phyloP scores from a whole-genome alignment of 1,140 invertebrate species.

The Bicyclus anynana region DNA sequence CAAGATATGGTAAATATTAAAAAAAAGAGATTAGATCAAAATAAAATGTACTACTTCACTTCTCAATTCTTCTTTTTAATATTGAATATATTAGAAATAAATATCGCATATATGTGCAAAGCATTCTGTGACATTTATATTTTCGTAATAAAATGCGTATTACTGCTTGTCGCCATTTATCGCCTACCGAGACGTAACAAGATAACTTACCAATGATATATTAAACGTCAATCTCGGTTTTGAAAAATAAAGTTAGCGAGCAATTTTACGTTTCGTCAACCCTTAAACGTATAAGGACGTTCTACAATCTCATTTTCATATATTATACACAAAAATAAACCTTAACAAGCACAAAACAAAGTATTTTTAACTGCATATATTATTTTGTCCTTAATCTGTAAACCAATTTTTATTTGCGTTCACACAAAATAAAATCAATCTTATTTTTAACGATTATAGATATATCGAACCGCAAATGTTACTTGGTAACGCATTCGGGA shows the following conservation, averaged over 20 bases:
- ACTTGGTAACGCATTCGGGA: not conserved
- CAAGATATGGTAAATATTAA: too few species aligned
- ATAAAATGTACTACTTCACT: too few species aligned
- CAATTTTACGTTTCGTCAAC: constrained; percentile 67
- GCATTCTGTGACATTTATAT: not conserved
- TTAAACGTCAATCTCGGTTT: constrained; percentile 57
- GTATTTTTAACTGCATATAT: not conserved
- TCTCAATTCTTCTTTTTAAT: too few species aligned
- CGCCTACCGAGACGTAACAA: constrained; percentile 36
- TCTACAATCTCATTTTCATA: not conserved
- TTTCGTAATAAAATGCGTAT: not conserved
- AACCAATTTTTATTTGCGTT: not conserved
- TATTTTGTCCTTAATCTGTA: not conserved
- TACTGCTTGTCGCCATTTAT: too few species aligned
- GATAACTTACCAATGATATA: constrained; percentile 52
- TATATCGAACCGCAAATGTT: not conserved
- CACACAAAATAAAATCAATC: not conserved
- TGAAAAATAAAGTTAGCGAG: constrained; percentile 67
- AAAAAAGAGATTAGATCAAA: too few species aligned
- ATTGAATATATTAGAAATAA: too few species aligned
- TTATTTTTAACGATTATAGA: not conserved
- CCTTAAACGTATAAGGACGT: constrained; percentile 43
- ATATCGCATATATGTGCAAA: too few species aligned
- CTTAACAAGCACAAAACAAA: not conserved
- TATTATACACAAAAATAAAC: not conserved